Base-by-base conservation (phyloP, 2,797 vertebrate genomes). In the Falco rusticolus region DNA sequence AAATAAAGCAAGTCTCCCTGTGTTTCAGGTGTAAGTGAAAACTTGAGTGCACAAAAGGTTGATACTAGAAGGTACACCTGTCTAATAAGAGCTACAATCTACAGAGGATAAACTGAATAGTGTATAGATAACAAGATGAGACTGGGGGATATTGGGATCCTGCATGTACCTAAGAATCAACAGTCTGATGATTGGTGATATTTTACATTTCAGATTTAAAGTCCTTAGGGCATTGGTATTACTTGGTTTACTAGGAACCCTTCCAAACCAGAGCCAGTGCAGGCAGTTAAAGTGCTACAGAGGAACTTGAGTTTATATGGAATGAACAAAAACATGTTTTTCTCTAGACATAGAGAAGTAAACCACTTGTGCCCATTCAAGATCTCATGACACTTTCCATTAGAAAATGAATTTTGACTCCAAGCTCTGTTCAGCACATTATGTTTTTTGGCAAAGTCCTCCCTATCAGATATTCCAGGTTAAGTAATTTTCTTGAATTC, bases 401-500 rank as follows among this genome's bases (percentile, higher is more conserved):
- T 16, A 89, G 48, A 83, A 88, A 66, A 82, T 7, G 1, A 54
- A 75, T 41, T 80, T 88, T 88, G 28, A 90, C 34, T 78, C n/a
- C 33, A 61, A 87, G 75, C 17, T 61, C 54, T 56, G 9, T 79
- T 79, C 48, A 63, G 70, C 59, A 33, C 13, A 43, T 34, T 16
- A 26, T 10, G 51, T 41, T 93, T 82, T 84, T 86, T 89, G 34
- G 54, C 39, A 33, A 87, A 87, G 51, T 45, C 22, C 33, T 81
- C 18, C 51, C n/a, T 64, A 48, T 45, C 43, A 24, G 5, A 20
- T 84, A 88, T 59, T 63, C 28, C 66, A 76, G 56, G 64, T 64
- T 37, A 90, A 84, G 29, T 34, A 33, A 69, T 78, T 85, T 83
- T 87, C 60, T 78, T 94, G 41, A 95, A 92, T 90, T 94, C 70